Evolutionary conservation across 2,113 vertebrate genomes (phyloP).

Genomic region (Semnornis frantzii): DNA sequence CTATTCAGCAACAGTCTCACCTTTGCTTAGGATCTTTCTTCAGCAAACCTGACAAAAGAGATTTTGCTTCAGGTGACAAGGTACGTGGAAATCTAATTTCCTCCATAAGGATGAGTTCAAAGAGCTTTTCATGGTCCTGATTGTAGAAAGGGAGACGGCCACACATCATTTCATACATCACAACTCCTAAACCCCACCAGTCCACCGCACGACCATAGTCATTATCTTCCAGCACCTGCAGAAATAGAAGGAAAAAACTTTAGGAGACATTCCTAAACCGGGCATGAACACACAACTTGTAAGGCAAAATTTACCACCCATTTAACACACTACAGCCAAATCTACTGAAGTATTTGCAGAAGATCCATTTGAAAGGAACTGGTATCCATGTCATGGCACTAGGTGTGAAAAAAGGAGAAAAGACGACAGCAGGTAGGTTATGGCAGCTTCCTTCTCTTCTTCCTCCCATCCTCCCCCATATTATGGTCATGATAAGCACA

Average conservation of each 20-base stretch:
- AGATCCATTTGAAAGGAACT: not conserved
- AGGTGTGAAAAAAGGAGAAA: not conserved
- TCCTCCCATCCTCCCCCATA: not conserved
- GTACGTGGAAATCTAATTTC: conserved; percentile 85
- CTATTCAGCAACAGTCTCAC: conserved; percentile 47
- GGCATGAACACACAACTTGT: not conserved
- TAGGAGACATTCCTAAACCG: not conserved
- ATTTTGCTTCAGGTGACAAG: conserved; percentile 82
- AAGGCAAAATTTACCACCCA: not conserved
- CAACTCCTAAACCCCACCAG: conserved; percentile 85
- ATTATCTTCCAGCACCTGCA: conserved; percentile 84
- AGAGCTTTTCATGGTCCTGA: conserved; percentile 84
- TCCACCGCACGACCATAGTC: conserved; percentile 84
- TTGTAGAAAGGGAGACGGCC: conserved; percentile 86
- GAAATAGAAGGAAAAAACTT: not conserved
- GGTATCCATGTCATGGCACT: fast-evolving
- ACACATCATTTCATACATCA: conserved; percentile 88
- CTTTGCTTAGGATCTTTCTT: conserved; percentile 85
- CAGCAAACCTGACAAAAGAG: conserved; percentile 81
- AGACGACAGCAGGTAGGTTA: not conserved
- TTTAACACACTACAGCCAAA: not conserved
- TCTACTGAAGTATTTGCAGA: not conserved
- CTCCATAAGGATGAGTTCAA: conserved; percentile 85
- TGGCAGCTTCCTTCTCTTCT: not conserved
- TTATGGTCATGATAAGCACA: not conserved